Percentiles rank a stretch among this genome's conserved stretches.
These are phyloP conservation scores for Bimastos eiseni DNA, from an alignment of 2,888 invertebrate genomes.

Conservation along the genomic window DNA sequence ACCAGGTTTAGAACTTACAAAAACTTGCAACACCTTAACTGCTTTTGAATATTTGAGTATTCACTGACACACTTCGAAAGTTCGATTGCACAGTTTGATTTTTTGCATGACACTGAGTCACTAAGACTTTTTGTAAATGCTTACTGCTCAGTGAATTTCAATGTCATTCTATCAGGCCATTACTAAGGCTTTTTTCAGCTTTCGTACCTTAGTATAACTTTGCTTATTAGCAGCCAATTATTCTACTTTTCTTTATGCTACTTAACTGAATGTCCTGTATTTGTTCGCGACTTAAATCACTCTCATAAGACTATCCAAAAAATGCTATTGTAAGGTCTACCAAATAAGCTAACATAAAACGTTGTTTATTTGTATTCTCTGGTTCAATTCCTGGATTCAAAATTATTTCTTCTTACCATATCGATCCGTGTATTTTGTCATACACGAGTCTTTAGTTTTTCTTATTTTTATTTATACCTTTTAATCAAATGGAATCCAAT, in stretches of 20 bases:
- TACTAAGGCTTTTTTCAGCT: not conserved
- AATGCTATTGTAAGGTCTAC: not conserved
- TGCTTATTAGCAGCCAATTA: not conserved
- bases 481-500: not conserved
- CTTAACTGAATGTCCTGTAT: not conserved
- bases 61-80: not conserved
- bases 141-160: not conserved
- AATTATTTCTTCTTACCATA: not conserved
- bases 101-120: not conserved
- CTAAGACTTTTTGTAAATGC: not conserved
- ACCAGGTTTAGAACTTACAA: not conserved
- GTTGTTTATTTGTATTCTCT: not conserved
- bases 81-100: not conserved
- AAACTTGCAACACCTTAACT: not conserved
- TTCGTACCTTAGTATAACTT: not conserved
- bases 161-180: not conserved
- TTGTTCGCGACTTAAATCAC: not conserved
- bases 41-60: not conserved
- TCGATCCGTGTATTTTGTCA: not conserved
- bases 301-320: not conserved
- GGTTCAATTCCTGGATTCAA: not conserved
- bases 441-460: not conserved
- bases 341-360: not conserved
- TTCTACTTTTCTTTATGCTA: not conserved
- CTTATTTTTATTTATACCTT: not conserved